These are phyloP conservation scores for Chaetops frenatus DNA, from an alignment of 2,113 vertebrate species.

Conservation along the genomic window DNA sequence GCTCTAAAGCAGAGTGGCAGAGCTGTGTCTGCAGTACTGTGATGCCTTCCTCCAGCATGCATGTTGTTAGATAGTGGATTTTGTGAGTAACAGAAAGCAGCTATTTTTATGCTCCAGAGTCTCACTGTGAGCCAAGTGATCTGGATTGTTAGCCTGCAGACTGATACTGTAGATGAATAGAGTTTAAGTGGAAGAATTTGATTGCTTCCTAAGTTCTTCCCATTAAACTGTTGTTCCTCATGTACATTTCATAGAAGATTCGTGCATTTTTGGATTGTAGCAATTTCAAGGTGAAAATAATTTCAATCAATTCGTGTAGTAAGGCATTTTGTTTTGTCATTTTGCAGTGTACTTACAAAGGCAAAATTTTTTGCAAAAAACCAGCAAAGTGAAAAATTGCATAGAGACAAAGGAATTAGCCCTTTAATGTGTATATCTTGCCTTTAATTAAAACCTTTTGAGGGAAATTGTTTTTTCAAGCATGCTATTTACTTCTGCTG, in stretches of 20 bases:
- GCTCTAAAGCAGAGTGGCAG: neutral
- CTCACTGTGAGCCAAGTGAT: neutral
- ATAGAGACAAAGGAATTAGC: neutral
- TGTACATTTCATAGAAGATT: neutral
- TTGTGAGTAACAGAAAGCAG: neutral
- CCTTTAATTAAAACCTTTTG: neutral
- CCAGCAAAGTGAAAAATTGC: neutral
- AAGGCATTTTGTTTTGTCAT: neutral
- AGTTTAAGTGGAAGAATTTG: neutral
- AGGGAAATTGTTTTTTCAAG: neutral
- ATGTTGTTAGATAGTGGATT: neutral
- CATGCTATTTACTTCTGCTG: neutral
- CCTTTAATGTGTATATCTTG: neutral
- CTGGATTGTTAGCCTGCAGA: slow-evolving; percentile 7
- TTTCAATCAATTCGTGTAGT: neutral
- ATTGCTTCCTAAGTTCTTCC: neutral
- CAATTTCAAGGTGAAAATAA: neutral
- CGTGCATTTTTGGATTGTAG: neutral
- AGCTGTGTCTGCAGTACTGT: neutral
- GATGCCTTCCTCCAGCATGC: neutral
- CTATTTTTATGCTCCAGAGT: neutral
- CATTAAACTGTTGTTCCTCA: neutral
- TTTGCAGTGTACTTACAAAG: neutral
- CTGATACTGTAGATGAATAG: neutral
- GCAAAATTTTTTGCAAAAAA: neutral